A percentile compares a stretch with the other conserved stretches of the same genome.
phyloP scores from a whole-genome alignment of 2,113 vertebrate species.

The Passer domesticus region DNA sequence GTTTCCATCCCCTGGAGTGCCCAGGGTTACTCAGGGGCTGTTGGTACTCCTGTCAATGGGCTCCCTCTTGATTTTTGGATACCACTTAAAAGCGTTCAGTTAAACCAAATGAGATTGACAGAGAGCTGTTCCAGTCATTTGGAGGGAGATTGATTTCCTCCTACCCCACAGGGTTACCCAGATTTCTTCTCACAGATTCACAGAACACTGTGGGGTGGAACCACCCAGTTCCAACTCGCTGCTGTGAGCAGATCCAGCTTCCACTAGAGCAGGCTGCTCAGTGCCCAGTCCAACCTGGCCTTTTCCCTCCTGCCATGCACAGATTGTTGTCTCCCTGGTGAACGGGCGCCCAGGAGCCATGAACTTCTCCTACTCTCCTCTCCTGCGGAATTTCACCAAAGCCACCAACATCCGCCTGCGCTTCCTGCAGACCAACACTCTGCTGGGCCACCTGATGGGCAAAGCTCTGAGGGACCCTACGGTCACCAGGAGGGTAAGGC shows the following conservation, averaged over 20 bases:
- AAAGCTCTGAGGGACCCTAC: slow-evolving; percentile 96
- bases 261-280: neutral
- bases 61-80: neutral
- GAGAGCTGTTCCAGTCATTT: neutral
- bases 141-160: neutral
- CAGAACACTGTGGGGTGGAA: neutral
- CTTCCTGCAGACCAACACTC: slow-evolving; percentile 94
- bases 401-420: slow-evolving; percentile 93
- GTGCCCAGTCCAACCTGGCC: neutral
- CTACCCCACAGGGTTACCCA: neutral
- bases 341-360: slow-evolving; percentile 92
- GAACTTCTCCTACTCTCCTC: slow-evolving; percentile 96
- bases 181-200: neutral
- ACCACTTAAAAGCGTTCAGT: neutral
- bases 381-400: slow-evolving; percentile 94
- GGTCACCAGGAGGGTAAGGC: slow-evolving; percentile 91
- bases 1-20: neutral
- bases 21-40: neutral
- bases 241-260: neutral
- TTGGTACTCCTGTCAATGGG: neutral
- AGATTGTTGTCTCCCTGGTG: slow-evolving; percentile 96
- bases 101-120: neutral
- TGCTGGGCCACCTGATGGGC: slow-evolving; percentile 97
- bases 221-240: accelerated
- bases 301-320: neutral